Base-by-base conservation (phyloP, 2,888 invertebrate genomes). In the Orthosia gothica region DNA sequence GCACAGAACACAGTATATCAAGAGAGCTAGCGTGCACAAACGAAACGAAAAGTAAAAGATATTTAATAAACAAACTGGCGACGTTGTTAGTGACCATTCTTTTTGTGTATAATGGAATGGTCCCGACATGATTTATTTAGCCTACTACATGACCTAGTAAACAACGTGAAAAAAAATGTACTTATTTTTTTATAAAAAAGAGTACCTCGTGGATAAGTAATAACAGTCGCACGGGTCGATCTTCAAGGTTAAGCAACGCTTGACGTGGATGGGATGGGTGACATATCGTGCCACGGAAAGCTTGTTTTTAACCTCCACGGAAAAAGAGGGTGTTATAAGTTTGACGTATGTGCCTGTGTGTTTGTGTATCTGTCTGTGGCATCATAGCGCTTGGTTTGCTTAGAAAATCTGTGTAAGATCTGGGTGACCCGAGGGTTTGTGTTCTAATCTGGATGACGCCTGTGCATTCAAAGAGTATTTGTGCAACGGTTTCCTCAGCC, bases 11-110 rank as follows among this genome's bases (percentile, higher is more conserved):
- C 52, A 47, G 57, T 50, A 32, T 50, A 65, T 13, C 20, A 66
- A 78, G 55, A 62, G 78, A 59, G 18, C 32, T 70, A 68, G 54
- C 69, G 83, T 59, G 70, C 61, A 61, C 72, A 74, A 78, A 79
- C 54, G 70, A 74, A 78, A 79, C 54, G 70, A 78, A 78, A 79
- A 74, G 66, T 80, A 77, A 74, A 77, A 77, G 70, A 62, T 76
- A 78, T 83, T 83, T 87, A 87, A 86, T 85, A 85, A 85, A 77
- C 77, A 84, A 85, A 76, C 81, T 70, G 72, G 76, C 61, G 65
- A 83, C 80, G 64, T 78, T 84, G 73, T 80, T 75, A 83, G 67
- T 63, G 47, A 45, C 62, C 69, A 76, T 70, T 77, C 85, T 86
- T 87, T 88, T 86, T 87, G 81, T 76, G 55, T 74, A 70, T 81